Conservation (phyloP, 2,888 invertebrate genomes). For the Caenorhabditis macrosperma region DNA sequence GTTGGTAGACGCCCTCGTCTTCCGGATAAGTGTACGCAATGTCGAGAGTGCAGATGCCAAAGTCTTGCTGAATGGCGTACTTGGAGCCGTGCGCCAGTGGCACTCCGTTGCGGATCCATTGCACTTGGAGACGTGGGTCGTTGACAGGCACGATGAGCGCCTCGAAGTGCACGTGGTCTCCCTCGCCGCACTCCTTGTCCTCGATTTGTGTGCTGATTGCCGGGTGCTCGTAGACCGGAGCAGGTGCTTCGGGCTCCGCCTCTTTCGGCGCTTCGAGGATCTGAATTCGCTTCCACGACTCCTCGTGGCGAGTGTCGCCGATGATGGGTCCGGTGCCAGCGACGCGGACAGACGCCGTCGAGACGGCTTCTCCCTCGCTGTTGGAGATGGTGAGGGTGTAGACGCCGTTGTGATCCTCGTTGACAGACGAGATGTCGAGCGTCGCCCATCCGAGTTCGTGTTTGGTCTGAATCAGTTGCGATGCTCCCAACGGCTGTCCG, state of each 20-base stretch:
- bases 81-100: constrained; percentile 79
- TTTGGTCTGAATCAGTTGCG: constrained; percentile 82
- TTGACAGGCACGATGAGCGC: constrained; percentile 94
- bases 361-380: constrained; percentile 93
- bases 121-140: constrained; percentile 89
- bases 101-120: constrained; percentile 80
- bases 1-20: constrained; percentile 96
- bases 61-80: constrained; percentile 91
- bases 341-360: constrained; percentile 91
- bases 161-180: constrained; percentile 94
- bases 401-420: constrained; percentile 90
- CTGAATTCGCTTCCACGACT: constrained; percentile 91
- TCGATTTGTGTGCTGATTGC: constrained; percentile 90
- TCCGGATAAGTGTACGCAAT: constrained; percentile 88
- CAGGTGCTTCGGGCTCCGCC: constrained; percentile 67
- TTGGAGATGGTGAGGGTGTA: constrained; percentile 95
- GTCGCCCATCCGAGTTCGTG: constrained; percentile 93
- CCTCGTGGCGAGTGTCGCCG: constrained; percentile 94
- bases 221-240: constrained; percentile 76
- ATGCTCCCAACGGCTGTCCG: constrained; percentile 76
- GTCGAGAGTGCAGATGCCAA: constrained; percentile 94
- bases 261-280: constrained; percentile 65
- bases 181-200: constrained; percentile 86
- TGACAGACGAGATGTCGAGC: constrained; percentile 86
- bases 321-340: constrained; percentile 79